Conservation (phyloP, 1,140 invertebrate species). For the Carcinoscorpius rotundicauda region DNA sequence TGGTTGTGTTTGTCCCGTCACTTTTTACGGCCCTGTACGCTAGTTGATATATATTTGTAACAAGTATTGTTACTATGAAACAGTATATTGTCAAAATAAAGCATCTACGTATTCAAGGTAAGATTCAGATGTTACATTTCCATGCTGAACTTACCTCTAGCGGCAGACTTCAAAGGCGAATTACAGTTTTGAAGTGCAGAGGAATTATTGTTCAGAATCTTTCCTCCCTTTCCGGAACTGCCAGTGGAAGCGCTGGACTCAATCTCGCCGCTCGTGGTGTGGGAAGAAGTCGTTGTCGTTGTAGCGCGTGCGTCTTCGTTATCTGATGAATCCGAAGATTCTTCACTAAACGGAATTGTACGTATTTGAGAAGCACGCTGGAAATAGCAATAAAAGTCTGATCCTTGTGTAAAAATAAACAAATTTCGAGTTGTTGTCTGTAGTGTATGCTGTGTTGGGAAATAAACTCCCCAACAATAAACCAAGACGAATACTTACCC, state of each 20-base stretch:
- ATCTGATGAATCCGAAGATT: conserved; percentile 84
- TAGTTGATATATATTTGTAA: too few relatives aligned
- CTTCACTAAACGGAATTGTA: conserved; percentile 86
- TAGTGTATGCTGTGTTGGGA: too few relatives aligned
- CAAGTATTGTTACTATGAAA: too few relatives aligned
- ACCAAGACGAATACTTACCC: conserved; percentile 41
- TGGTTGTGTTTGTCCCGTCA: too few relatives aligned
- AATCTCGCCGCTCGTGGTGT: conserved; percentile 35
- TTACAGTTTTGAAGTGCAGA: conserved; percentile 63
- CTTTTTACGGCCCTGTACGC: too few relatives aligned
- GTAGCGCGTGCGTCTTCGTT: conserved; percentile 56
- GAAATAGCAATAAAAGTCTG: conserved; percentile 8
- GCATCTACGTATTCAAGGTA: too few relatives aligned
- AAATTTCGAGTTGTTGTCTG: too few relatives aligned
- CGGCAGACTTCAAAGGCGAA: conserved; percentile 62
- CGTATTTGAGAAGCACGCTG: conserved; percentile 87
- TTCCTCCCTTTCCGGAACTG: conserved; percentile 3
- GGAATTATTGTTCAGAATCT: conserved; percentile 39
- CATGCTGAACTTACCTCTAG: conserved; percentile 38
- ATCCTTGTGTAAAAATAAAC: background rate
- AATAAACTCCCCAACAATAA: too few relatives aligned
- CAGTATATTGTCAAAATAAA: too few relatives aligned
- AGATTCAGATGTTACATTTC: too few relatives aligned
- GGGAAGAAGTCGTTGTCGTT: conserved; percentile 33
- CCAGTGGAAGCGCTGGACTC: conserved; percentile 39